Evolutionary conservation across 2,888 invertebrate species (phyloP).

Genomic region (Eilema caniola): DNA sequence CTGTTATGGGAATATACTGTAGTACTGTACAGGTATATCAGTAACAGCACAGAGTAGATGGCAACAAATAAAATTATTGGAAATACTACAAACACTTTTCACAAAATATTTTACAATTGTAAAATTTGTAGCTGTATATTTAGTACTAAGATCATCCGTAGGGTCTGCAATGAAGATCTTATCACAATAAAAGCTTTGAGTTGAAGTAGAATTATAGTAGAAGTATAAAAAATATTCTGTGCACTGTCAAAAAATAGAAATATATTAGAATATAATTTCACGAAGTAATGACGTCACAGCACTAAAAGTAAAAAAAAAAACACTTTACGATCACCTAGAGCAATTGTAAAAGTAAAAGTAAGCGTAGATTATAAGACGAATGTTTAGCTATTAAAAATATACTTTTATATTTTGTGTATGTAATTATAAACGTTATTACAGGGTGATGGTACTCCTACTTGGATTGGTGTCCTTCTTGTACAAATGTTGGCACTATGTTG

Average conservation of each 20-base stretch:
- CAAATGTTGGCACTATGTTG: neutral
- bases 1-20: no score
- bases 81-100: no score
- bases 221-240: neutral
- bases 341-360: neutral
- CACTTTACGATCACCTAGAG: neutral
- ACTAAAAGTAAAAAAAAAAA: slow-evolving; percentile 1
- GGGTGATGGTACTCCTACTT: slow-evolving; percentile 37
- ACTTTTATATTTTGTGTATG: slow-evolving; percentile 29
- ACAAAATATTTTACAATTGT: no score
- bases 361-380: slow-evolving; percentile 9
- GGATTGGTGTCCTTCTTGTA: slow-evolving; percentile 22
- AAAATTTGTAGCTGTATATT: no score
- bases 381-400: slow-evolving; percentile 18
- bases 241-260: neutral
- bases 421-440: slow-evolving; percentile 46
- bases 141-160: neutral
- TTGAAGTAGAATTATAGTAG: neutral
- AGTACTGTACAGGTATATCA: no score
- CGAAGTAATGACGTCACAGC: neutral
- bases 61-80: no score
- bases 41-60: no score
- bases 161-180: no score
- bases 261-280: neutral
- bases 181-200: neutral